Conservation (phyloP, 53 echinoderm and acorn worm genomes). For the Apostichopus leukothele region DNA sequence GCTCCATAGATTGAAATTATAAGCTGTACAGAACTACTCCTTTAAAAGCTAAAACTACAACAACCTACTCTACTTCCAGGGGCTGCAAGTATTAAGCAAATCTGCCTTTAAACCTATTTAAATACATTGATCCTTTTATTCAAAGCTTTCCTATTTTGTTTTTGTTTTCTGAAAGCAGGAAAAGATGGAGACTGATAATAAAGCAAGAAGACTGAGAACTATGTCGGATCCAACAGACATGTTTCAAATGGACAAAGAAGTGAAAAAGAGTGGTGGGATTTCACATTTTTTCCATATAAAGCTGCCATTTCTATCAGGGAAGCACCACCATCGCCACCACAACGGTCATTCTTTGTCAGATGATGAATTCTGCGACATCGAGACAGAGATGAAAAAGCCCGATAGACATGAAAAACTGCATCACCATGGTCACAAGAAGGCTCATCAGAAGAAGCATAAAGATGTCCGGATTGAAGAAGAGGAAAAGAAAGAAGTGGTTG, state of each 20-base stretch:
- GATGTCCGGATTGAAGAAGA: background rate
- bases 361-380: slow-evolving; percentile 19
- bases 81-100: too few relatives aligned
- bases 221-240: slow-evolving; percentile 29
- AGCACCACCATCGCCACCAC: slow-evolving; percentile 2
- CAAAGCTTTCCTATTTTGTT: too few relatives aligned
- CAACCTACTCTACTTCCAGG: too few relatives aligned
- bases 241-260: slow-evolving; percentile 27
- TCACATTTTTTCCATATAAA: slow-evolving; percentile 10
- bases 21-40: too few relatives aligned
- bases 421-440: background rate
- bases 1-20: too few relatives aligned
- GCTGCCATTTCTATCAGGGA: slow-evolving; percentile 28
- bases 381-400: slow-evolving; percentile 17
- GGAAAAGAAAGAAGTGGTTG: background rate
- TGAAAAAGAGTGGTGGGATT: slow-evolving; percentile 26
- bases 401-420: background rate
- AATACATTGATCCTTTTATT: too few relatives aligned
- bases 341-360: background rate
- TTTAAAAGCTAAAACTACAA: too few relatives aligned
- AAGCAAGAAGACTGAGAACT: background rate
- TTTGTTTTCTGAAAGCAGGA: too few relatives aligned
- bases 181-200: too few relatives aligned
- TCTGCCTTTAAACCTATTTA: too few relatives aligned
- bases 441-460: background rate